phyloP scores from a whole-genome alignment of 2,113 vertebrate species.

The Elephas maximus region DNA sequence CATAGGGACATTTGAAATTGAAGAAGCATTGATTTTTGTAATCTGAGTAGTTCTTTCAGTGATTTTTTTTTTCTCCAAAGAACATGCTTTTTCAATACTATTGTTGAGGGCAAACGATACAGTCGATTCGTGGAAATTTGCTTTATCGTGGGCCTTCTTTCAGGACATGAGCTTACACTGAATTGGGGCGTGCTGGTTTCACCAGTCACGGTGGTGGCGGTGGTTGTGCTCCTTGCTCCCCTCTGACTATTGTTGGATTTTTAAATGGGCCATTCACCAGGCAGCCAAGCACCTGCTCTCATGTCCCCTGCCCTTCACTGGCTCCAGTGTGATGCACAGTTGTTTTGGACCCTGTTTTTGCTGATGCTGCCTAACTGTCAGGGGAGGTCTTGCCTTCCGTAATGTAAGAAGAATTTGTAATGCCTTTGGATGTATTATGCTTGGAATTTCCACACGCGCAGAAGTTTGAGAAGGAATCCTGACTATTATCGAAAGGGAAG shows the following conservation, averaged over 20 bases:
- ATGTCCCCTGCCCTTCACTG: conserved; percentile 57
- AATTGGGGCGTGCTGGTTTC: not conserved
- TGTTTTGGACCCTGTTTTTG: conserved; percentile 77
- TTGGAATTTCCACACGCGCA: not conserved
- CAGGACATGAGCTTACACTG: not conserved
- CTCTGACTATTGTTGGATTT: conserved; percentile 65
- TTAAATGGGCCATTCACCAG: conserved; percentile 77
- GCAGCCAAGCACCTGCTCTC: conserved; percentile 70
- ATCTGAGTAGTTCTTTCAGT: conserved; percentile 32
- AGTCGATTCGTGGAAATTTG: conserved; percentile 10
- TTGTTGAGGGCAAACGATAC: not conserved
- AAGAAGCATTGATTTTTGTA: conserved; percentile 9
- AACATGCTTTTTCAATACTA: conserved; percentile 47
- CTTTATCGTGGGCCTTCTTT: conserved; percentile 23
- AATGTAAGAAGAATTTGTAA: not conserved
- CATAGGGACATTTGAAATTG: conserved; percentile 22
- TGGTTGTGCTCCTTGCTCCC: not conserved
- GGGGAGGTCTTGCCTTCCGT: not conserved
- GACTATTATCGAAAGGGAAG: not conserved
- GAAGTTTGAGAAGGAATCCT: not conserved
- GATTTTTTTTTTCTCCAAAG: conserved; percentile 50
- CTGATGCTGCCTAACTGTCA: conserved; percentile 73
- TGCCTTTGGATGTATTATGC: not conserved
- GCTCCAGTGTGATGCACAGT: conserved; percentile 74
- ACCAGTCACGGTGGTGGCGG: not conserved